Evolutionary conservation across 2,113 vertebrate genomes (phyloP).

Genomic region (Acanthochromis polyacanthus): DNA sequence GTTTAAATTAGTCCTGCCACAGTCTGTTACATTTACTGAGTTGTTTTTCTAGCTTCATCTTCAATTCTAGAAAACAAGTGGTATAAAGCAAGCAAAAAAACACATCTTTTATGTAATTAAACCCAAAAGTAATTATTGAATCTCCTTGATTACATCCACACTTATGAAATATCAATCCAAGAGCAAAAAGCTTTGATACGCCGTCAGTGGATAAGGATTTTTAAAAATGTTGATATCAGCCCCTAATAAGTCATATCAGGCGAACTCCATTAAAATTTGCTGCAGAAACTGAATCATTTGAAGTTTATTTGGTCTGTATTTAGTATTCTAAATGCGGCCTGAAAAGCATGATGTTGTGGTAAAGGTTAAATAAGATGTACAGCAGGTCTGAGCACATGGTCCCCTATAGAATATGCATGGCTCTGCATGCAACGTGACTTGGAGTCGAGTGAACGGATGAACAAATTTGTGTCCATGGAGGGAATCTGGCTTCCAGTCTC

Average conservation of each 20-base stretch:
- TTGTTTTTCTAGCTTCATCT: background rate
- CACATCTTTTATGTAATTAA: conserved; percentile 49
- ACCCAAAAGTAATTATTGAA: conserved; percentile 50
- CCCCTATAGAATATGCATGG: conserved; percentile 43
- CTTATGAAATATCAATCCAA: conserved; percentile 24
- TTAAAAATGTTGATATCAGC: conserved; percentile 11
- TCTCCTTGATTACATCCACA: conserved; percentile 7
- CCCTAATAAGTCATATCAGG: conserved; percentile 21
- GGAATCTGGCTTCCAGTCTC: conserved; percentile 21
- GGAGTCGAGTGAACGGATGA: conserved; percentile 1
- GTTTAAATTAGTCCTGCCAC: conserved; percentile 14
- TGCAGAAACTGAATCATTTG: conserved; percentile 14
- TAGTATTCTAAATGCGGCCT: background rate
- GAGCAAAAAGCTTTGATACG: conserved; percentile 11
- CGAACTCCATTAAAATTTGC: background rate
- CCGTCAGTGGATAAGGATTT: conserved; percentile 36
- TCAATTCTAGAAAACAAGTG: conserved; percentile 42
- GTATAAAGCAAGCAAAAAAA: conserved; percentile 32
- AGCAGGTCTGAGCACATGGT: background rate
- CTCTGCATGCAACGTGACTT: conserved; percentile 17
- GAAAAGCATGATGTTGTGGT: background rate
- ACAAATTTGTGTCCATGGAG: conserved; percentile 2
- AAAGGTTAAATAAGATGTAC: background rate
- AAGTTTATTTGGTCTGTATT: background rate
- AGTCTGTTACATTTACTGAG: conserved; percentile 36